Conservation (phyloP, 1,140 invertebrate species). For the Samia ricini region DNA sequence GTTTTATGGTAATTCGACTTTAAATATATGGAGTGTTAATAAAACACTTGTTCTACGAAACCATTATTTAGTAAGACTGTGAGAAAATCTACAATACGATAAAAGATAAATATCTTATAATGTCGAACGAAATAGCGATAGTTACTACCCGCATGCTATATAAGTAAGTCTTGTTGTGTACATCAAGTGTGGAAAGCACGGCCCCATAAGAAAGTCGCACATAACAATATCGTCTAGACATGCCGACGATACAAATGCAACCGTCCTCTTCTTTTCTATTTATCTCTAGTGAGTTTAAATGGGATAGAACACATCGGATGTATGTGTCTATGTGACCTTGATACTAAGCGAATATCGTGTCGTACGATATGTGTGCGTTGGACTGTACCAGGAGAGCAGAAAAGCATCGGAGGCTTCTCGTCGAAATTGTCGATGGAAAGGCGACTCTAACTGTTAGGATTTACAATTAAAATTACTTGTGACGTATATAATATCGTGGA, state of each 20-base stretch:
- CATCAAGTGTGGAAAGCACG: conserved; percentile 5
- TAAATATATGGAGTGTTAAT: neutral
- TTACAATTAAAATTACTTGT: neutral
- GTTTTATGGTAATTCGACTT: neutral
- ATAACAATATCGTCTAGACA: conserved; percentile 8
- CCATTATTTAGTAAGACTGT: neutral
- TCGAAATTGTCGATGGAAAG: neutral
- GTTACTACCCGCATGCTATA: neutral
- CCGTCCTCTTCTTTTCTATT: neutral
- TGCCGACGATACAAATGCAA: neutral
- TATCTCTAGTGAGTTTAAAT: neutral
- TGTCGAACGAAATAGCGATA: neutral
- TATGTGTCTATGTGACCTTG: conserved; percentile 10
- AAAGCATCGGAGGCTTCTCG: neutral
- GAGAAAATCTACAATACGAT: neutral
- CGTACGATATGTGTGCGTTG: conserved; percentile 6
- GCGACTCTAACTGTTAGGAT: neutral
- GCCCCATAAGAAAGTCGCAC: neutral
- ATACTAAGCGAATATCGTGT: conserved; percentile 7
- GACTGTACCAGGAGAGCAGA: conserved; percentile 5
- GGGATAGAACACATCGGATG: neutral
- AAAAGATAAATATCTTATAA: neutral
- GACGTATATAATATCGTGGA: neutral
- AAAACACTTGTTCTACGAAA: neutral
- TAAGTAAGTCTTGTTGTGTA: neutral